Percentiles rank a stretch among this genome's conserved stretches.
These are phyloP conservation scores for Arvicola amphibius DNA, from an alignment of 2,797 vertebrate species.

Conservation along the genomic window DNA sequence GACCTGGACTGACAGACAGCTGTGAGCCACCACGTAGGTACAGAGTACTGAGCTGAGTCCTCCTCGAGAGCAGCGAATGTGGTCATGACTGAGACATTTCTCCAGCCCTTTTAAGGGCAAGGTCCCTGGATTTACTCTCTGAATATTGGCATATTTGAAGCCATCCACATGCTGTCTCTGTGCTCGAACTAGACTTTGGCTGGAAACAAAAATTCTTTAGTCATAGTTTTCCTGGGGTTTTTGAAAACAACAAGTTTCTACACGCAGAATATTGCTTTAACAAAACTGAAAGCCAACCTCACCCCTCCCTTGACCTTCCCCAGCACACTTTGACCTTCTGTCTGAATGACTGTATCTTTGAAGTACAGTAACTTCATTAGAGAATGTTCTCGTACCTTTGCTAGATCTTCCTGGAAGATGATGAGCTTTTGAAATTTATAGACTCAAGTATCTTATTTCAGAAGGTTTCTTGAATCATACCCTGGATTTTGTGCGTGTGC, in stretches of 20 bases:
- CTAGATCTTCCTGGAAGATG: constrained; percentile 35
- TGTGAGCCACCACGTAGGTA: neutral
- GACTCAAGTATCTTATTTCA: constrained; percentile 44
- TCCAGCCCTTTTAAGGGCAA: neutral
- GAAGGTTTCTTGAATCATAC: constrained; percentile 52
- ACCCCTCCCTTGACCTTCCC: constrained; percentile 14
- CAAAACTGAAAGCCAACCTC: neutral
- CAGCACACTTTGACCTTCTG: constrained; percentile 47
- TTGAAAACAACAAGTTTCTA: constrained; percentile 50
- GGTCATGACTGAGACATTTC: neutral
- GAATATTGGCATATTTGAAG: constrained; percentile 41
- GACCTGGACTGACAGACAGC: neutral
- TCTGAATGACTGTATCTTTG: constrained; percentile 39
- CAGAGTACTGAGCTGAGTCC: neutral
- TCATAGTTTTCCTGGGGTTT: constrained; percentile 33
- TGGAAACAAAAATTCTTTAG: constrained; percentile 59
- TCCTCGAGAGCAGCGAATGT: neutral
- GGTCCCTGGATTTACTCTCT: constrained; percentile 21
- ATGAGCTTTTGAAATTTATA: constrained; percentile 31
- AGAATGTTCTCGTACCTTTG: neutral
- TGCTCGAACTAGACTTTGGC: constrained; percentile 43
- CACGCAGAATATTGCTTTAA: constrained; percentile 31
- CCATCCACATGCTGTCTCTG: neutral
- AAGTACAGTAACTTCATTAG: constrained; percentile 34
- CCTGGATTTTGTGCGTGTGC: neutral